Evolutionary conservation across 1,140 invertebrate species (phyloP).

Genomic region (Aphaenogaster rudis): DNA sequence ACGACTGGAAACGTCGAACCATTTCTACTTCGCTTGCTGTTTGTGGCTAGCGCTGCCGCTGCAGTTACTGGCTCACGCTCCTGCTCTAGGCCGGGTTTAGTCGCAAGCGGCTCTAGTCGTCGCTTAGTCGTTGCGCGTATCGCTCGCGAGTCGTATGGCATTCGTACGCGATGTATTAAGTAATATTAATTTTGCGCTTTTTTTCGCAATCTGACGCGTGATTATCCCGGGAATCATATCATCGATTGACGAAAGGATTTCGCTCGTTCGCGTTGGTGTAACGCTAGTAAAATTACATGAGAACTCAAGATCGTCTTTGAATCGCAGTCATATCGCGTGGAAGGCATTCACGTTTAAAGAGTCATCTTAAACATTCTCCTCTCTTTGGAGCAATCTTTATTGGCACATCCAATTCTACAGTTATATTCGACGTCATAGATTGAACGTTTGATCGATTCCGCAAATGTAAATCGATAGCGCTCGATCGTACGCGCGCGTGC

Average conservation of each 20-base stretch:
- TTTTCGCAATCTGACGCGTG: neutral
- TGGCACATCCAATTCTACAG: neutral
- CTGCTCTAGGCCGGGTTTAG: conserved; percentile 60
- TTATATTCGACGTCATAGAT: neutral
- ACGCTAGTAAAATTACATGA: neutral
- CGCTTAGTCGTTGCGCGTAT: conserved; percentile 62
- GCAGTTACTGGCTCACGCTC: conserved; percentile 49
- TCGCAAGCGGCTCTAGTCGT: conserved; percentile 64
- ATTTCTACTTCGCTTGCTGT: conserved; percentile 53
- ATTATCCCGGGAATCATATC: neutral
- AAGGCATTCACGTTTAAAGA: neutral
- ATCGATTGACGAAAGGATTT: neutral
- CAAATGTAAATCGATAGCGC: neutral
- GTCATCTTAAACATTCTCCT: neutral
- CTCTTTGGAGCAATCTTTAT: neutral
- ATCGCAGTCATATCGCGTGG: neutral
- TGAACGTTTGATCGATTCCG: neutral
- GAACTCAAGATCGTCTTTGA: neutral
- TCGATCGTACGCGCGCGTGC: neutral
- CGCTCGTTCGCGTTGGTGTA: neutral
- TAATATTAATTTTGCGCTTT: neutral
- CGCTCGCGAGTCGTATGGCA: conserved; percentile 26
- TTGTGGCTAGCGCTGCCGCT: conserved; percentile 30
- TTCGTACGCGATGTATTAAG: conserved; percentile 1
- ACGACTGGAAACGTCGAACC: conserved; percentile 63